phyloP scores from a whole-genome alignment of 2,113 vertebrate genomes.

The Spea bombifrons region DNA sequence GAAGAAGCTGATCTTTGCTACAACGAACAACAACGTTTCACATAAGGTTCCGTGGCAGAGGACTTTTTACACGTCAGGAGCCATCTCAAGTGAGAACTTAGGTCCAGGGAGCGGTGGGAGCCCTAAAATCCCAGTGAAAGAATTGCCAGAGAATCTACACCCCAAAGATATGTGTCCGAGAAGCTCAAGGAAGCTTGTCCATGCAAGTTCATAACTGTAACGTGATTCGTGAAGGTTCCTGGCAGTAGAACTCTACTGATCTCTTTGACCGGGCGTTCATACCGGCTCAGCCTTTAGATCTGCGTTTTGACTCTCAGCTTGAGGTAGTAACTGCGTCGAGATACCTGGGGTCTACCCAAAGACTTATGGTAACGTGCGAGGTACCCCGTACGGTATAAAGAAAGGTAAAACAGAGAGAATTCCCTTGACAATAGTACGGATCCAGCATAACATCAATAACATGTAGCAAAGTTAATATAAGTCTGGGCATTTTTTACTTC shows the following conservation, averaged over 20 bases:
- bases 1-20: not conserved
- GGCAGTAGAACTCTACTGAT: conserved; percentile 1
- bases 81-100: no score
- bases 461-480: conserved; percentile 67
- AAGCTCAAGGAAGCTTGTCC: no score
- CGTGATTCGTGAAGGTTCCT: not conserved
- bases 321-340: conserved; percentile 30
- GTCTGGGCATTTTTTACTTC: conserved; percentile 64
- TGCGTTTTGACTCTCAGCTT: conserved; percentile 46
- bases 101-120: not conserved
- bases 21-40: not conserved
- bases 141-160: not conserved
- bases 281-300: conserved; percentile 51
- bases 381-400: conserved; percentile 23
- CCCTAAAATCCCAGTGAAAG: not conserved
- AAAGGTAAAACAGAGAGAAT: conserved; percentile 50
- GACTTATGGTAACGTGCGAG: conserved; percentile 46
- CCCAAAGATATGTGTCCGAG: not conserved
- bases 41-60: no score
- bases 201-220: not conserved
- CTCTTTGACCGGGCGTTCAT: conserved; percentile 55
- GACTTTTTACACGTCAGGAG: no score
- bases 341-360: conserved; percentile 54
- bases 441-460: conserved; percentile 52
- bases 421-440: not conserved